These are phyloP conservation scores for Neosilurus hyrtlii DNA, from an alignment of 2,797 vertebrate genomes.

Conservation along the genomic window DNA sequence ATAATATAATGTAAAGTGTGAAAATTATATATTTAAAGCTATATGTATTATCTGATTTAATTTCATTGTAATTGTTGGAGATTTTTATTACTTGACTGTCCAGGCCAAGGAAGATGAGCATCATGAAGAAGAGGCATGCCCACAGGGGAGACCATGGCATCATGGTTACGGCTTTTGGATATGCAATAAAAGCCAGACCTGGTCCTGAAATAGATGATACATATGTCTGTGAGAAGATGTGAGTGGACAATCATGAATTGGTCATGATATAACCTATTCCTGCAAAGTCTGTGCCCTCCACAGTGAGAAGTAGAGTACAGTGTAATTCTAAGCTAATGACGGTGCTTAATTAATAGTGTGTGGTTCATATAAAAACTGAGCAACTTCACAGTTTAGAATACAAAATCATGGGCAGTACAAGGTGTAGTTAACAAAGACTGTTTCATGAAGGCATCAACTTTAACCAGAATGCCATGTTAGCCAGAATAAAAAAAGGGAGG, in stretches of 20 bases:
- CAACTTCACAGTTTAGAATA: not conserved
- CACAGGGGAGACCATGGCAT: conserved; percentile 96
- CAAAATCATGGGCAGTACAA: not conserved
- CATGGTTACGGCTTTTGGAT: conserved; percentile 98
- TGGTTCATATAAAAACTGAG: not conserved
- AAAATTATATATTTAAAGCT: not conserved
- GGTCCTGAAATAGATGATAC: conserved; percentile 74
- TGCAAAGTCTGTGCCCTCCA: not conserved
- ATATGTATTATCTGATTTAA: not conserved
- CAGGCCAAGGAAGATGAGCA: conserved; percentile 97
- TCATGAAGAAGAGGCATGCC: conserved; percentile 97
- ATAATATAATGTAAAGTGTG: not conserved
- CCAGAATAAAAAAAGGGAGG: too few relatives aligned
- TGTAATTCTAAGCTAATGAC: not conserved
- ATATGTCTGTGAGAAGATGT: not conserved
- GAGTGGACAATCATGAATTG: not conserved
- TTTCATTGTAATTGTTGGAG: not conserved
- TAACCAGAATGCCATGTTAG: too few relatives aligned
- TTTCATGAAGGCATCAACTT: not conserved
- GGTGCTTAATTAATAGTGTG: not conserved
- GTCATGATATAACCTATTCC: not conserved
- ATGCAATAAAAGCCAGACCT: conserved; percentile 95
- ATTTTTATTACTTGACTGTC: conserved; percentile 87
- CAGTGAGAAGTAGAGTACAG: not conserved
- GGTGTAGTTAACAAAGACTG: not conserved